Percentiles rank a stretch among this genome's conserved stretches.
Evolutionary conservation across 2,888 invertebrate genomes (phyloP).

Genomic region (Drosophila prolongata): DNA sequence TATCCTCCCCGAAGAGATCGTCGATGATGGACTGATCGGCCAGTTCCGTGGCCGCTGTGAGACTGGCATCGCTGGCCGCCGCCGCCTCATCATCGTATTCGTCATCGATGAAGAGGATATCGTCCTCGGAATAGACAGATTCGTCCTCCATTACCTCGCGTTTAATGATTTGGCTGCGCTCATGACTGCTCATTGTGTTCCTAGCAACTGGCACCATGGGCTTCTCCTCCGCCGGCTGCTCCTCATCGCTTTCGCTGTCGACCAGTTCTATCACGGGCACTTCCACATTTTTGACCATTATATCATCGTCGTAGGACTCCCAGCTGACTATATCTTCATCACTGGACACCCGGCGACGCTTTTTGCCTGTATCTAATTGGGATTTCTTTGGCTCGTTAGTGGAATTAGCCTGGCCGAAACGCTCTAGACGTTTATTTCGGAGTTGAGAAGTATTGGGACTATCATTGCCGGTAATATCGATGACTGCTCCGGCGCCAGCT

Average conservation of each 20-base stretch:
- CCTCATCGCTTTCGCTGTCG: conserved; percentile 65
- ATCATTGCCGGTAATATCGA: conserved; percentile 29
- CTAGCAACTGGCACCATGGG: neutral
- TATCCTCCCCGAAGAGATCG: conserved; percentile 82
- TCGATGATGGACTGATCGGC: conserved; percentile 81
- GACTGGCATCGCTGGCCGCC: conserved; percentile 34
- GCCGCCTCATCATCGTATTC: conserved; percentile 66
- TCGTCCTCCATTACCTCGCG: conserved; percentile 82
- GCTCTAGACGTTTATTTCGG: conserved; percentile 78
- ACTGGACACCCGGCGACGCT: conserved; percentile 65
- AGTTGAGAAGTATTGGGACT: neutral
- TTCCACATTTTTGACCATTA: conserved; percentile 59
- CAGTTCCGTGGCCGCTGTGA: conserved; percentile 66
- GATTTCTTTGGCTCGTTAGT: neutral
- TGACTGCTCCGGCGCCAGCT: neutral
- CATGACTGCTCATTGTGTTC: conserved; percentile 55
- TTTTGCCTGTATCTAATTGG: neutral
- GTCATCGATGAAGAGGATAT: conserved; percentile 82
- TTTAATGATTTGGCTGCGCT: conserved; percentile 79
- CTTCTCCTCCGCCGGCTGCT: neutral
- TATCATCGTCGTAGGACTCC: conserved; percentile 79
- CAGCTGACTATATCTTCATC: conserved; percentile 19
- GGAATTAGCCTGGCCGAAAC: conserved; percentile 50
- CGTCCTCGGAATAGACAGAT: conserved; percentile 58
- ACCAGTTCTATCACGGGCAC: conserved; percentile 62